A percentile compares a stretch with the other conserved stretches of the same genome.
phyloP scores from a whole-genome alignment of 2,888 invertebrate species.

The Tridacna crocea region DNA sequence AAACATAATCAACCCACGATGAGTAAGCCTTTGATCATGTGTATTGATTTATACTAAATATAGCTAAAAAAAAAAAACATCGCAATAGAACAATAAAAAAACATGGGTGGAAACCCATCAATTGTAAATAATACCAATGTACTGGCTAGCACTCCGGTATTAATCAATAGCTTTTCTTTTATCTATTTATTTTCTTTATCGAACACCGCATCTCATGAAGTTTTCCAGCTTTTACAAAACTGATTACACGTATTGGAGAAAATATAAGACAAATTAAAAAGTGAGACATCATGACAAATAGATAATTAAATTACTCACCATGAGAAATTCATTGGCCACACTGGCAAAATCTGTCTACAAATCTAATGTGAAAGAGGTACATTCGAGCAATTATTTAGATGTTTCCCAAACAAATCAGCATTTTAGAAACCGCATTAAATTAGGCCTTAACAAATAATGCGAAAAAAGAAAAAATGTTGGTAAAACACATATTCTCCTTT shows the following conservation, averaged over 20 bases:
- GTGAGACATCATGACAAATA: too few species aligned
- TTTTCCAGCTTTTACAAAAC: slow-evolving; percentile 18
- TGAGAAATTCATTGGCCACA: too few species aligned
- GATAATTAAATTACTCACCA: too few species aligned
- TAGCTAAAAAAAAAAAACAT: slow-evolving; percentile 7
- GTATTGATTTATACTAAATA: slow-evolving; percentile 22
- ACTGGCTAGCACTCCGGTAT: slow-evolving; percentile 20
- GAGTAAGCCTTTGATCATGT: slow-evolving; percentile 23
- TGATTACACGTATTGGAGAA: not conserved
- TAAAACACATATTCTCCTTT: too few species aligned
- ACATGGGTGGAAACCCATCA: slow-evolving; percentile 4
- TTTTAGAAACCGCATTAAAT: too few species aligned
- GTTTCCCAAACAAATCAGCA: too few species aligned
- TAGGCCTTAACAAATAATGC: too few species aligned
- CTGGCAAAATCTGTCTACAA: too few species aligned
- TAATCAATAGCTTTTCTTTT: slow-evolving; percentile 22
- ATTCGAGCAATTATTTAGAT: too few species aligned
- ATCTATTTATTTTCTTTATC: slow-evolving; percentile 22
- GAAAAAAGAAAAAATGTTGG: too few species aligned
- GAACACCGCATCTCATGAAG: not conserved
- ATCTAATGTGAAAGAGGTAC: too few species aligned
- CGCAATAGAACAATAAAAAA: slow-evolving; percentile 16
- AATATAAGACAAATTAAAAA: not conserved
- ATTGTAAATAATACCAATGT: slow-evolving; percentile 25
- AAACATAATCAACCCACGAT: slow-evolving; percentile 13